These are phyloP conservation scores for Belonocnema kinseyi DNA, from an alignment of 1,140 invertebrate genomes.

Conservation along the genomic window DNA sequence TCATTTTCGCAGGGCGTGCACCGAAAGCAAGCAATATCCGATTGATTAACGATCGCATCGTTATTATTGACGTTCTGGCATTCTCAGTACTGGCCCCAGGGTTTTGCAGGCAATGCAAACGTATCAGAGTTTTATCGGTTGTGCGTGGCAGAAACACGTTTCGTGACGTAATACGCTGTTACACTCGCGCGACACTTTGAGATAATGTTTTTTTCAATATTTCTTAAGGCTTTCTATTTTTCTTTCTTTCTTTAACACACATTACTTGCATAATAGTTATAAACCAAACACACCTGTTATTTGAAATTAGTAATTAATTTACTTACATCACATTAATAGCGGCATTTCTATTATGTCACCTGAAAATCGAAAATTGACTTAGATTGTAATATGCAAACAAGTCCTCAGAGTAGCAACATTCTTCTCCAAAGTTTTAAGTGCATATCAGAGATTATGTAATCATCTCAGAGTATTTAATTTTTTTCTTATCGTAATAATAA, in stretches of 20 bases:
- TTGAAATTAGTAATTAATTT: too few relatives aligned
- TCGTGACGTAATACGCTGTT: neutral
- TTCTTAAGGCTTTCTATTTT: too few relatives aligned
- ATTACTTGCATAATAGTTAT: too few relatives aligned
- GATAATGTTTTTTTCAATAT: too few relatives aligned
- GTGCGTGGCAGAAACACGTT: slow-evolving; percentile 5
- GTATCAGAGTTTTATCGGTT: slow-evolving; percentile 5
- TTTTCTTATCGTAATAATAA: neutral
- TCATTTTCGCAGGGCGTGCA: neutral
- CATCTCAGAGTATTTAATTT: neutral
- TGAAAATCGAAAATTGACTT: too few relatives aligned
- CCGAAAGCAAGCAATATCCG: neutral
- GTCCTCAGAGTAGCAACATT: too few relatives aligned
- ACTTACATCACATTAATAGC: too few relatives aligned
- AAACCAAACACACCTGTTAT: too few relatives aligned
- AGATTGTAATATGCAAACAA: too few relatives aligned
- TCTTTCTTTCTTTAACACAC: too few relatives aligned
- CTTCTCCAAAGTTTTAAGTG: too few relatives aligned
- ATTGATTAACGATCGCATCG: neutral
- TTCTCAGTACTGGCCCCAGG: neutral
- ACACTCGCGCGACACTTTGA: neutral
- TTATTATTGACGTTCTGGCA: neutral
- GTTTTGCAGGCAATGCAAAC: slow-evolving; percentile 4
- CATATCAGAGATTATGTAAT: neutral
- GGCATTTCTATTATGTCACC: too few relatives aligned